Conservation (phyloP, 2,797 vertebrate genomes). For the Poecilia picta region DNA sequence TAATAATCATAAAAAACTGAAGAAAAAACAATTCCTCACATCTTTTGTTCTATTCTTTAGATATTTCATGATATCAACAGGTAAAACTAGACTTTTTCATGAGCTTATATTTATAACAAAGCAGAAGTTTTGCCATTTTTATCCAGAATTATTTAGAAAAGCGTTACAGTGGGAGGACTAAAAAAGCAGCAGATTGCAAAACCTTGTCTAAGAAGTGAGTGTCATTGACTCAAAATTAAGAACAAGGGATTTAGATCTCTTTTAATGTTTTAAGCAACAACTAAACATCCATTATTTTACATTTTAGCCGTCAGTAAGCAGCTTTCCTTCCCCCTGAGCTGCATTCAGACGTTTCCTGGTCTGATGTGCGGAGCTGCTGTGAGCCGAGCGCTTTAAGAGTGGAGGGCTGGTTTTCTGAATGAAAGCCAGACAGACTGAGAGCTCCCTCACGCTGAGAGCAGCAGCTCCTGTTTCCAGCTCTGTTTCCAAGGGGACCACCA, state of each 20-base stretch:
- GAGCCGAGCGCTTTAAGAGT: conserved; percentile 13
- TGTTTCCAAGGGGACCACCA: conserved; percentile 76
- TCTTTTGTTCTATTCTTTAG: neutral
- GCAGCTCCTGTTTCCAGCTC: conserved; percentile 75
- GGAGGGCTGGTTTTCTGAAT: conserved; percentile 73
- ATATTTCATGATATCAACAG: neutral
- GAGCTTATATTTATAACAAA: neutral
- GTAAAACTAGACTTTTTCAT: neutral
- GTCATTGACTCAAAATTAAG: neutral
- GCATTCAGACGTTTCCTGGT: conserved; percentile 20
- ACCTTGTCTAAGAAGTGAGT: neutral
- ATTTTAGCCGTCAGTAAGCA: conserved; percentile 6
- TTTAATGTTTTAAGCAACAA: neutral
- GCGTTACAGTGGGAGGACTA: neutral
- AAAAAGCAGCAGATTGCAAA: neutral
- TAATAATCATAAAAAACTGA: neutral
- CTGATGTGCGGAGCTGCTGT: conserved; percentile 38
- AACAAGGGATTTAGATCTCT: neutral
- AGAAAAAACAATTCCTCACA: neutral
- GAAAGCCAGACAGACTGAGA: conserved; percentile 69
- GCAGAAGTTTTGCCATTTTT: neutral
- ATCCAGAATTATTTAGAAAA: neutral
- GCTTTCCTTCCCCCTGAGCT: conserved; percentile 33
- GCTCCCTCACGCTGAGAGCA: conserved; percentile 72
- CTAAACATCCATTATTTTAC: conserved; percentile 2